Evolutionary conservation across 2,888 invertebrate genomes (phyloP).

Genomic region (Andrena bicolor): DNA sequence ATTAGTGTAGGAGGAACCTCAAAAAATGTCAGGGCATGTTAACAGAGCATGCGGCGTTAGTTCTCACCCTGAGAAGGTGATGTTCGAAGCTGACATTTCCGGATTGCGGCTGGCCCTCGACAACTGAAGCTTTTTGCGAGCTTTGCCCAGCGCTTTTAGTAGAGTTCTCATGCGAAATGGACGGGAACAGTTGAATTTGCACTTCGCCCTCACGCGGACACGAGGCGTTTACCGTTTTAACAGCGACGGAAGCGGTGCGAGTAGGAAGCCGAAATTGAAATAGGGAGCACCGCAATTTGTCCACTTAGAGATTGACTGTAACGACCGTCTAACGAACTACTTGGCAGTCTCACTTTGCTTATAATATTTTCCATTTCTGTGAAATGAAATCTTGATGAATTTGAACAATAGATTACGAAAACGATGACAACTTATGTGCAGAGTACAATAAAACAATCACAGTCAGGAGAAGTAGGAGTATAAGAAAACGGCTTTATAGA

Average conservation of each 20-base stretch:
- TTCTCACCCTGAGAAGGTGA: slow-evolving; percentile 30
- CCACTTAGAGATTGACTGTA: slow-evolving; percentile 24
- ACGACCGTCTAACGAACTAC: slow-evolving; percentile 1
- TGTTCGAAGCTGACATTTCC: slow-evolving; percentile 54
- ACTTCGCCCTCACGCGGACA: slow-evolving; percentile 52
- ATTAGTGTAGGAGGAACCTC: background rate
- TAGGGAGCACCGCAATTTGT: slow-evolving; percentile 35
- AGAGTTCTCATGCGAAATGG: slow-evolving; percentile 62
- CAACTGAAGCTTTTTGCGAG: slow-evolving; percentile 59
- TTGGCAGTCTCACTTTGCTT: background rate
- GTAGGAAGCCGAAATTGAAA: slow-evolving; percentile 37
- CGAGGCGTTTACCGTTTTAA: slow-evolving; percentile 50
- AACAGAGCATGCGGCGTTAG: slow-evolving; percentile 32
- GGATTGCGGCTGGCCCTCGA: slow-evolving; percentile 55
- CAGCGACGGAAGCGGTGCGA: slow-evolving; percentile 25
- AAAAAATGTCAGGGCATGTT: slow-evolving; percentile 18
- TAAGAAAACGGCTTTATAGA: background rate
- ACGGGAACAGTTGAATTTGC: slow-evolving; percentile 64
- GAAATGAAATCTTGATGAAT: too few relatives aligned
- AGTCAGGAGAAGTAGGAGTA: background rate
- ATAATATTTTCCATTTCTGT: background rate
- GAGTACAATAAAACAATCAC: background rate
- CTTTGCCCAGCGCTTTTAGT: slow-evolving; percentile 50
- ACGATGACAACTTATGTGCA: too few relatives aligned
- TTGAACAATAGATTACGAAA: too few relatives aligned